Evolutionary conservation across 2,888 invertebrate species (phyloP).

Genomic region (Gymnosoma rotundatum): DNA sequence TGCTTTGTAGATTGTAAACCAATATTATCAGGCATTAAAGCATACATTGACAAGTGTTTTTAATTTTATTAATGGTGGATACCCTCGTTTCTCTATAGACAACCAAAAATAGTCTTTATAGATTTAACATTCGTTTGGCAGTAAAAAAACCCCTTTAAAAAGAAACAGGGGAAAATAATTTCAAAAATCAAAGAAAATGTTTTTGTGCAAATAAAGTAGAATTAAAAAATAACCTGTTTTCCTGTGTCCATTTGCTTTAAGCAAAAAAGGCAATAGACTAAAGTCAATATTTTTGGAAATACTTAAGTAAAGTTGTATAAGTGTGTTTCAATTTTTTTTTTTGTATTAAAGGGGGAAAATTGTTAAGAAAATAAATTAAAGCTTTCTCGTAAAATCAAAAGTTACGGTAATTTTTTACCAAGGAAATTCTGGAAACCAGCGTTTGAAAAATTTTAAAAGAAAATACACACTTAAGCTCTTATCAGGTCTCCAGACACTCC

Average conservation of each 20-base stretch:
- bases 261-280: slow-evolving; percentile 44
- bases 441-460: neutral
- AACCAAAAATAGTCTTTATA: neutral
- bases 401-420: slow-evolving; percentile 33
- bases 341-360: neutral
- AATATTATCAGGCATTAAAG: slow-evolving; percentile 68
- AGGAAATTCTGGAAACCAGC: neutral
- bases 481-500: slow-evolving; percentile 66
- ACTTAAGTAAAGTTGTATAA: slow-evolving; percentile 40
- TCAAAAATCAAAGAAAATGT: slow-evolving; percentile 60
- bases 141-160: neutral
- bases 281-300: slow-evolving; percentile 69
- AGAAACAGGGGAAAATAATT: neutral
- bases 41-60: slow-evolving; percentile 68
- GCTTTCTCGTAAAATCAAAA: slow-evolving; percentile 28
- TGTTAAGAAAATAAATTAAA: slow-evolving; percentile 61
- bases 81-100: slow-evolving; percentile 37
- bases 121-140: slow-evolving; percentile 8
- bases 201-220: slow-evolving; percentile 25
- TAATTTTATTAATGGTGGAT: slow-evolving; percentile 68
- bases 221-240: slow-evolving; percentile 18
- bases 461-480: slow-evolving; percentile 52
- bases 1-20: slow-evolving; percentile 60
- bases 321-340: slow-evolving; percentile 6
- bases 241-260: slow-evolving; percentile 25